Conservation (phyloP, 1,140 invertebrate genomes). For the Apis florea region DNA sequence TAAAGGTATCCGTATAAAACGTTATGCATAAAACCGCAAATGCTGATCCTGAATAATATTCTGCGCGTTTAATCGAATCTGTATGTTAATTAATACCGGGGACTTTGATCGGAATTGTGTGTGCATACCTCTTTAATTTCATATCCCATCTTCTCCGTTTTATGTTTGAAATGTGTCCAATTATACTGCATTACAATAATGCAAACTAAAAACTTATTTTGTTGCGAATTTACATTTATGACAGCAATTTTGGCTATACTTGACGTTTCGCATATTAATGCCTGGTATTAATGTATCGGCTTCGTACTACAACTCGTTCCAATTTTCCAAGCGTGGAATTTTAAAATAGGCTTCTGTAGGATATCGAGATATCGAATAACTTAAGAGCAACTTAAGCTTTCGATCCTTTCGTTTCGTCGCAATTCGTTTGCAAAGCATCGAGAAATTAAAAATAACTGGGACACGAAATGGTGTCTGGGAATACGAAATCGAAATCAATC, state of each 20-base stretch:
- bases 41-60: conserved; percentile 44
- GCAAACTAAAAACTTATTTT: conserved; percentile 50
- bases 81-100: conserved; percentile 38
- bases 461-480: no score
- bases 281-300: conserved; percentile 29
- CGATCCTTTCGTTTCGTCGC: no score
- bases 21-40: conserved; percentile 32
- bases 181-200: conserved; percentile 49
- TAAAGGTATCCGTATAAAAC: conserved; percentile 25
- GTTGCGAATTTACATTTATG: conserved; percentile 48
- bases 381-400: neutral
- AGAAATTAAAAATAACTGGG: no score
- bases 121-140: conserved; percentile 40
- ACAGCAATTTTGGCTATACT: conserved; percentile 38
- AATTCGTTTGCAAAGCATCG: no score
- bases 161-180: conserved; percentile 40
- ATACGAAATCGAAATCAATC: no score
- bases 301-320: neutral
- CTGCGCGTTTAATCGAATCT: conserved; percentile 41
- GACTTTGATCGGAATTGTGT: conserved; percentile 43
- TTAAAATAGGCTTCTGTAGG: conserved; percentile 3
- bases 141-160: conserved; percentile 38
- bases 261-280: conserved; percentile 49
- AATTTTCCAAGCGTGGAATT: conserved; percentile 26
- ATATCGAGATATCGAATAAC: conserved; percentile 1